Conservation (phyloP, 2,888 invertebrate genomes). For the Antheraea yamamai region DNA sequence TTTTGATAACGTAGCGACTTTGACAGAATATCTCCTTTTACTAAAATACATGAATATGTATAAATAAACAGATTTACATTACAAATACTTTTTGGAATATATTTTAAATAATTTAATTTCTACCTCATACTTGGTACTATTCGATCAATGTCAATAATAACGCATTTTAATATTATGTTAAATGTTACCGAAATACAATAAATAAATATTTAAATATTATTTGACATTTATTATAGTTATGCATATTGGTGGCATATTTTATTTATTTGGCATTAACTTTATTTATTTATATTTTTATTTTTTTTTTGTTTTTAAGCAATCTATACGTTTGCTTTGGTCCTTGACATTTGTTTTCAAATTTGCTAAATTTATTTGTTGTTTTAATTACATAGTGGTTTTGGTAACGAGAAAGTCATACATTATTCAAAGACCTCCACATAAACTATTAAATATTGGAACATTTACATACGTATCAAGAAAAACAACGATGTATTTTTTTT, state of each 20-base stretch:
- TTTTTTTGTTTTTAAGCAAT: constrained; percentile 1
- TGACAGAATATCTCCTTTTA: background rate
- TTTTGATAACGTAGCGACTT: too few relatives aligned
- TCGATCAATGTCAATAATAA: background rate
- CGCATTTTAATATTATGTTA: background rate
- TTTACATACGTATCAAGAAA: background rate
- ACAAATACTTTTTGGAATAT: background rate
- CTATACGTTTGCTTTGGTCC: background rate
- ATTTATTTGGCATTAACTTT: constrained; percentile 2
- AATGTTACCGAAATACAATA: background rate
- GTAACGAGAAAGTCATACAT: background rate
- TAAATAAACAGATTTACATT: too few relatives aligned
- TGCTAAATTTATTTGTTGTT: background rate
- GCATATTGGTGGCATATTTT: constrained; percentile 1
- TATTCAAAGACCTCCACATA: background rate
- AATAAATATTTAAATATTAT: constrained; percentile 4
- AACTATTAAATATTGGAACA: background rate
- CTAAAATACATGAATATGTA: too few relatives aligned
- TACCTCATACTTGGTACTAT: background rate
- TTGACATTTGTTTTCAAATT: background rate
- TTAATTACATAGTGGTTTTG: background rate
- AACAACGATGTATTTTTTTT: too few relatives aligned
- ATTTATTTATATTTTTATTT: background rate
- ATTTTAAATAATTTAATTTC: background rate
- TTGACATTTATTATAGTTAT: constrained; percentile 3